These are phyloP conservation scores for Lobophora halterata DNA, from an alignment of 2,888 invertebrate species.

Conservation along the genomic window DNA sequence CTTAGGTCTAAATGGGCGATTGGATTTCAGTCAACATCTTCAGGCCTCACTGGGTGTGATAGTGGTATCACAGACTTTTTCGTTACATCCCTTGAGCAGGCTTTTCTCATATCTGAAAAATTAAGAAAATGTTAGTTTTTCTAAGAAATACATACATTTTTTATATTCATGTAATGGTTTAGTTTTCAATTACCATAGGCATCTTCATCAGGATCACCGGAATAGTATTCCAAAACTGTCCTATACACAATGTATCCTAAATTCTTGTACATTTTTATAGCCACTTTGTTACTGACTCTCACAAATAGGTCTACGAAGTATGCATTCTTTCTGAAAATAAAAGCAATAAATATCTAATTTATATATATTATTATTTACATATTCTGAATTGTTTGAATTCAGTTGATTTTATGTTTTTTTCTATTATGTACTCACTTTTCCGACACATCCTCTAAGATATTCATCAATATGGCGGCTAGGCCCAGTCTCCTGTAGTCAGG, in stretches of 20 bases:
- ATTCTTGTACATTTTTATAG: constrained; percentile 98
- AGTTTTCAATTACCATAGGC: constrained; percentile 89
- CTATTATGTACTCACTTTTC: constrained; percentile 84
- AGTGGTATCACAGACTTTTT: constrained; percentile 96
- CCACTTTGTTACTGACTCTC: constrained; percentile 97
- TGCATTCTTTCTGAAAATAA: constrained; percentile 90
- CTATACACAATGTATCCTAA: constrained; percentile 98
- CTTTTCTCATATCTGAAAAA: constrained; percentile 98
- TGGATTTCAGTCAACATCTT: constrained; percentile 89
- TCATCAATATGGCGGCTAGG: constrained; percentile 96
- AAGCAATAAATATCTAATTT: constrained; percentile 8
- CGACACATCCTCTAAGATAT: constrained; percentile 95
- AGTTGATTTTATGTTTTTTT: too few relatives aligned
- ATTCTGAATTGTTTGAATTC: too few relatives aligned
- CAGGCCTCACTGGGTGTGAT: constrained; percentile 95
- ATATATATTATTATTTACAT: not conserved
- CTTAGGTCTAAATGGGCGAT: constrained; percentile 4
- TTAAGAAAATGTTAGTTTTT: constrained; percentile 28
- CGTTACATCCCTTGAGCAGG: constrained; percentile 93
- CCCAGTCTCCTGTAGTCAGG: constrained; percentile 96
- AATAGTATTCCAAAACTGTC: constrained; percentile 98
- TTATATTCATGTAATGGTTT: not conserved
- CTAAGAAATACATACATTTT: too few relatives aligned
- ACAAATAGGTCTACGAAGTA: constrained; percentile 99
- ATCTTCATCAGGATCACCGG: constrained; percentile 98